A percentile compares a stretch with the other conserved stretches of the same genome.
Evolutionary conservation across 35 echinoderm and acorn worm species (phyloP).

Genomic region (Heliocidaris erythrogramma): DNA sequence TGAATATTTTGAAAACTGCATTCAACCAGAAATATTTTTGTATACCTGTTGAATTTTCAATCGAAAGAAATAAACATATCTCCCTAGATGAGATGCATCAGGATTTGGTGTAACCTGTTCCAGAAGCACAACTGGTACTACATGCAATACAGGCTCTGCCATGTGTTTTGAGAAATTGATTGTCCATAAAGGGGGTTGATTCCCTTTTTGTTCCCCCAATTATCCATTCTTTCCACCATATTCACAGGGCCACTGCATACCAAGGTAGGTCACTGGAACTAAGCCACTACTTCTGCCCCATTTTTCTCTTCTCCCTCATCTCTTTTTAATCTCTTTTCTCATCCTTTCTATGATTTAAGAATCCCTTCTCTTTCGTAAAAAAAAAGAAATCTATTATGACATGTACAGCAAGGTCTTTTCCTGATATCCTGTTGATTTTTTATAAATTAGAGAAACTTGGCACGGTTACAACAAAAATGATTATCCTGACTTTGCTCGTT

Average conservation of each 20-base stretch:
- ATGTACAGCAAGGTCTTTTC: background rate
- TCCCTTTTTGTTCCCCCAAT: background rate
- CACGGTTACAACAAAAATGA: background rate
- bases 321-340: background rate
- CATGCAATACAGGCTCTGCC: too few species aligned
- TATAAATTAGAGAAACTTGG: background rate
- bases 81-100: too few species aligned
- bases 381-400: background rate
- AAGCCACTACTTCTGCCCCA: background rate
- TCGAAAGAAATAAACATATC: too few species aligned
- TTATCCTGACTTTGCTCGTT: background rate
- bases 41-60: too few species aligned
- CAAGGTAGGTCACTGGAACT: background rate
- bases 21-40: too few species aligned
- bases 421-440: background rate
- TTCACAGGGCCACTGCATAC: background rate
- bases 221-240: background rate
- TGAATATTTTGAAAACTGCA: too few species aligned
- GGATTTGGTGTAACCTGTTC: too few species aligned
- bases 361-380: background rate
- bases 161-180: background rate
- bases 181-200: background rate
- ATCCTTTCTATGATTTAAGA: background rate
- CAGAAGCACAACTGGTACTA: too few species aligned
- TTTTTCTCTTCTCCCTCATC: background rate